Evolutionary conservation across 2,888 invertebrate species (phyloP).

Genomic region (Crossocerus cetratus): DNA sequence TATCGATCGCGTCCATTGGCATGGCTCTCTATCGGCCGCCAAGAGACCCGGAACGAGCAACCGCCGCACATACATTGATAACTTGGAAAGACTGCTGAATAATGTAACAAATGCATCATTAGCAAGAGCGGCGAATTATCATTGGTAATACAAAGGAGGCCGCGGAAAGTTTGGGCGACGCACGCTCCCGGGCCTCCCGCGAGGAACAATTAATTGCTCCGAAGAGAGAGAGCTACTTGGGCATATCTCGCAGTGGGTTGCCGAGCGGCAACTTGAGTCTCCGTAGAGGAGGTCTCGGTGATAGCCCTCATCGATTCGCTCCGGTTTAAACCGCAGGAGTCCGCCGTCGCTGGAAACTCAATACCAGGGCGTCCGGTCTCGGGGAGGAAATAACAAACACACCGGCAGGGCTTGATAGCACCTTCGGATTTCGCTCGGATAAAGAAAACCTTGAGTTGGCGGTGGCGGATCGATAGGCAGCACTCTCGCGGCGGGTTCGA

Average conservation of each 20-base stretch:
- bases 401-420: constrained; percentile 2
- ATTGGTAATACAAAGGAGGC: not conserved
- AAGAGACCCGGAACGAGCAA: no score
- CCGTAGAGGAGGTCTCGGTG: not conserved
- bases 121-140: not conserved
- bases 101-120: constrained; percentile 11
- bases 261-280: not conserved
- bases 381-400: constrained; percentile 10
- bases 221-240: not conserved
- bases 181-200: not conserved
- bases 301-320: not conserved
- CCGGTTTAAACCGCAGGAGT: constrained; percentile 6
- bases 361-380: not conserved
- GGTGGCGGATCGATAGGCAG: not conserved
- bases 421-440: not conserved
- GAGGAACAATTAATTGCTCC: not conserved
- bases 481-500: not conserved
- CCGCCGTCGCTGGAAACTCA: constrained; percentile 11
- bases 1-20: not conserved
- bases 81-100: not conserved
- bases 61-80: not conserved
- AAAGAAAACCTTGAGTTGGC: not conserved
- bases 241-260: not conserved
- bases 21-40: not conserved
- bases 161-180: not conserved